Percentiles rank a stretch among this genome's conserved stretches.
Evolutionary conservation across 2,888 invertebrate species (phyloP).

Genomic region (Latheticus oryzae): DNA sequence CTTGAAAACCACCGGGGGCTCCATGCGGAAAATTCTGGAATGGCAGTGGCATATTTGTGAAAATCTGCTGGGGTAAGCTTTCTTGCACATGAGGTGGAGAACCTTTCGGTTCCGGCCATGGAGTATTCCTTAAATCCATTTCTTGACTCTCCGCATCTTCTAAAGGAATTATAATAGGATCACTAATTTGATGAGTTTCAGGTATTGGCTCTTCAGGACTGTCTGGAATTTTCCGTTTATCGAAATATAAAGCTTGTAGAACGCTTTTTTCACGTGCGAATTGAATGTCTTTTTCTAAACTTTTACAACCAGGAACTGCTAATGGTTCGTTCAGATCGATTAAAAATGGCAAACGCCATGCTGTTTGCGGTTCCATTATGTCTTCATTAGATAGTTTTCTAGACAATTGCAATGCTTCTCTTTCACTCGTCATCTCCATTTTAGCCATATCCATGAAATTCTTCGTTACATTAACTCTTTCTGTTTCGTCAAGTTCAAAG

Average conservation of each 20-base stretch:
- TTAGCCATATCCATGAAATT: slow-evolving; percentile 92
- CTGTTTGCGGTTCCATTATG: slow-evolving; percentile 83
- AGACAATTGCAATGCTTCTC: slow-evolving; percentile 82
- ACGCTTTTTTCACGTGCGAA: slow-evolving; percentile 87
- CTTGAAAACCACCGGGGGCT: slow-evolving; percentile 62
- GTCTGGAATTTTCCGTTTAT: slow-evolving; percentile 86
- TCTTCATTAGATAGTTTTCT: slow-evolving; percentile 82
- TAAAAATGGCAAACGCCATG: slow-evolving; percentile 79
- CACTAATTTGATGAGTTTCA: slow-evolving; percentile 80
- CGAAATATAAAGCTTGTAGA: slow-evolving; percentile 84
- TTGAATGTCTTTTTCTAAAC: slow-evolving; percentile 88
- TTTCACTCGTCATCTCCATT: slow-evolving; percentile 87
- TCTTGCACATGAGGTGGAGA: slow-evolving; percentile 66
- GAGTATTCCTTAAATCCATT: slow-evolving; percentile 80
- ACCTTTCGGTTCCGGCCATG: slow-evolving; percentile 89
- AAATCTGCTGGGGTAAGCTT: slow-evolving; percentile 65
- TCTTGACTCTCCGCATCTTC: slow-evolving; percentile 90
- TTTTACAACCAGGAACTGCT: slow-evolving; percentile 79
- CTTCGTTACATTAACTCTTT: slow-evolving; percentile 94
- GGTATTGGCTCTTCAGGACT: slow-evolving; percentile 87
- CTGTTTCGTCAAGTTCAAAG: slow-evolving; percentile 96
- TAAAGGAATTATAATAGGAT: slow-evolving; percentile 86
- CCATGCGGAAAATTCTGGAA: slow-evolving; percentile 65
- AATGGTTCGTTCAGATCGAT: slow-evolving; percentile 78
- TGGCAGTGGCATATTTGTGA: slow-evolving; percentile 67